Evolutionary conservation across 2,888 invertebrate species (phyloP).

Genomic region (Seladonia tumulorum): DNA sequence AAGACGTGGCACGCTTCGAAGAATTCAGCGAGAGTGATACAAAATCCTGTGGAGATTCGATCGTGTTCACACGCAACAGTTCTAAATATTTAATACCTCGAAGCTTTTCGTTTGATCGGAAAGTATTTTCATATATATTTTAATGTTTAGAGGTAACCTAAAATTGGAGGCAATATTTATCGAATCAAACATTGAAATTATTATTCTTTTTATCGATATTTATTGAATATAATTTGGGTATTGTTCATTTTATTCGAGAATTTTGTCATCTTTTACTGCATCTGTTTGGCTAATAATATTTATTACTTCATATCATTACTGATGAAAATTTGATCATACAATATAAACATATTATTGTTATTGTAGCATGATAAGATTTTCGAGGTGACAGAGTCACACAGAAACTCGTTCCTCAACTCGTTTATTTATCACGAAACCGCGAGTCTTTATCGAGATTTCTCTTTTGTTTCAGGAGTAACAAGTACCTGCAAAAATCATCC

Average conservation of each 20-base stretch:
- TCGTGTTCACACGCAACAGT: background rate
- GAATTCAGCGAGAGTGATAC: slow-evolving; percentile 12
- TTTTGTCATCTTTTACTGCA: background rate
- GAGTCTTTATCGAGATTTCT: slow-evolving; percentile 54
- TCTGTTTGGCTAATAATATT: background rate
- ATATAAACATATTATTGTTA: background rate
- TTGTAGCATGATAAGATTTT: background rate
- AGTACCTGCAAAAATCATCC: slow-evolving; percentile 96
- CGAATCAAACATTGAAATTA: background rate
- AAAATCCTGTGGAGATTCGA: background rate
- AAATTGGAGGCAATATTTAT: background rate
- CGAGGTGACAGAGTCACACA: background rate
- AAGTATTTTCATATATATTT: background rate
- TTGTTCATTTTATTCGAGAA: background rate
- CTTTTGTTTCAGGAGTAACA: slow-evolving; percentile 91
- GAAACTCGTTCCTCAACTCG: slow-evolving; percentile 48
- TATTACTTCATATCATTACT: background rate
- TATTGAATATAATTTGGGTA: background rate
- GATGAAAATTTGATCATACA: background rate
- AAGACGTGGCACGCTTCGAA: background rate
- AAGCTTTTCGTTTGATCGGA: background rate
- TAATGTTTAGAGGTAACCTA: background rate
- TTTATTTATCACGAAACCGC: slow-evolving; percentile 61
- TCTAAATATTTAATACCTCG: background rate
- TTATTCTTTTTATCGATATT: too few relatives aligned